Base-by-base conservation (phyloP, 1,140 invertebrate species). In the Argopecten irradians region DNA sequence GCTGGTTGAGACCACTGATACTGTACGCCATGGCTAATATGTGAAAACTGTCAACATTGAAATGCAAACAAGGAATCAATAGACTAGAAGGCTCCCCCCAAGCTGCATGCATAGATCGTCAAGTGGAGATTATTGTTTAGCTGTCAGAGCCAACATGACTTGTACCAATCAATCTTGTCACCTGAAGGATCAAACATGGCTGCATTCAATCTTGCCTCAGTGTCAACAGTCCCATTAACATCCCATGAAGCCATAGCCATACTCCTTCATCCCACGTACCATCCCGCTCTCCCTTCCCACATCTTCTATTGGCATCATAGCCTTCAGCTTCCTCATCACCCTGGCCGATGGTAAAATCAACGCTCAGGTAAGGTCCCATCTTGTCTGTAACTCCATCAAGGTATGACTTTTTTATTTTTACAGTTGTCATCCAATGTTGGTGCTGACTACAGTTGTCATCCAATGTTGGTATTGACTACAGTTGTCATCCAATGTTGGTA, bases 141-240 rank as follows among this genome's bases (percentile, higher is more conserved):
- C 83, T 84, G 83, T 84, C 83, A 84, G 36, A 84, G 83, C 36
- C 34, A 84, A 84, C 83, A 84, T 84, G 83, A 84, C 83, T 84
- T 84, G 36, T 84, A 84, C 34, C 83, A 34, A 84, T 84, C 83
- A 84, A 84, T 84, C 83, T 39, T 84, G 83, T 84, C 83, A 84
- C 34, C 34, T 84, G 83, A 36, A 84, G 83, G 34, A 84, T 84
- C 36, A 84, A 84, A 84, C 83, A 84, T 35, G 34, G 34, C 83
- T 28, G 36, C 34, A 84, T 39, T 36, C 36, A 84, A 39, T 84
- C 83, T 84, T 35, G 34, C 83, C 36, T 84, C 55, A 71, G 55
- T 71, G 55, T 71, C 55, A 71, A 71, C 55, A 71, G 55, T 71
- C 55, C 55, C 55, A 71, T 71, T 71, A 71, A 71, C 55, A 71